Base-by-base conservation (phyloP, 2,113 vertebrate genomes). In the Podocnemis expansa region DNA sequence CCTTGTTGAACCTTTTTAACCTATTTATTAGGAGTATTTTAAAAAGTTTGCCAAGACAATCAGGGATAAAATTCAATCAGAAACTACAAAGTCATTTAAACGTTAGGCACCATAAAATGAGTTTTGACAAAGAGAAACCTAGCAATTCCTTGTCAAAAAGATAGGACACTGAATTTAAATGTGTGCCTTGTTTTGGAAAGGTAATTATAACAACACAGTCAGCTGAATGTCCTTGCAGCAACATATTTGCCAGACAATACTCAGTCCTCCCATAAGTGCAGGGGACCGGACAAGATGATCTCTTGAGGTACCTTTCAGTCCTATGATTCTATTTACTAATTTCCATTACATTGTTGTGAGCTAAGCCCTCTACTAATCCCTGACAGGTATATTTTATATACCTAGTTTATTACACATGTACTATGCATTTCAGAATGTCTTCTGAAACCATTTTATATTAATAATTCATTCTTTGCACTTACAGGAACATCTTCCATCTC, bases 11-110 rank as follows among this genome's bases (percentile, higher is more conserved):
- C 79, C 80, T 87, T 67, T 93, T 95, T 55, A 95, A 94, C 80
- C 55, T 92, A 78, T 96, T 96, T 92, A 54, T 95, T 94, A 96
- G 83, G 84, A 95, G 90, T 94, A 17, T 86, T 94, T 95, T 67
- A 54, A 92, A 95, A 96, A 94, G 29, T 70, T 94, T 96, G 56
- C 29, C 93, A 96, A 96, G 73, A 22, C 43, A 94, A 93, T 93
- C 80, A 93, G n/a, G 56, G 27, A 60, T 94, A 95, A 95, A 89
- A n/a, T 75, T 95, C 78, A 80, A 24, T 76, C 96, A 87, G 95
- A 93, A 97, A 82, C 55, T 93, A 27, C 1, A 58, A 55, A 88
- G 25, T 7, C 34, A 47, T 90, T 93, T 93, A 87, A 45, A 8
- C 2, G 82, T 87, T 96, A 90, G 80, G 75, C 83, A 91, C 55